Percentiles rank a stretch among this genome's conserved stretches.
Conservation (phyloP, 2,797 vertebrate genomes). For the Gobio occitaniae region DNA sequence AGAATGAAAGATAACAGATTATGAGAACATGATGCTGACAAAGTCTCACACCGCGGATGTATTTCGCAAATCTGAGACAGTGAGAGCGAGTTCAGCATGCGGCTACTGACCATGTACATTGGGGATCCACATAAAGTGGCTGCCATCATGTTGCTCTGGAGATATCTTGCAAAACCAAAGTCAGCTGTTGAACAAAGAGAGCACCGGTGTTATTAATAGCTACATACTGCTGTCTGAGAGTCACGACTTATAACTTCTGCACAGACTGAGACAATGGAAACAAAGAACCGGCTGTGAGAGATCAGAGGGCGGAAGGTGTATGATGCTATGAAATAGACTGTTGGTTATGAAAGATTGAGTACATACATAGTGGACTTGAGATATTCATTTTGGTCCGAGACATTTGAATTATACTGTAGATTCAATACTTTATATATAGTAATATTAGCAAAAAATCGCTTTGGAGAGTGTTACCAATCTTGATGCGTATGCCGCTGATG, state of each 20-base stretch:
- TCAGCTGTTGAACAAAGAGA: conserved; percentile 82
- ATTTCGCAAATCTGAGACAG: conserved; percentile 28
- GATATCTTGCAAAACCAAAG: conserved; percentile 97
- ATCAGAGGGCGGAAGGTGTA: conserved; percentile 14
- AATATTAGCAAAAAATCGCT: neutral
- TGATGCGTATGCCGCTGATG: conserved; percentile 91
- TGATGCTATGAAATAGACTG: neutral
- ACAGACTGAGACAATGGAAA: conserved; percentile 44
- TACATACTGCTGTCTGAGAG: conserved; percentile 50
- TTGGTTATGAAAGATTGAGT: neutral
- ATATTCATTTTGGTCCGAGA: neutral
- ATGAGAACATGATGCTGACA: conserved; percentile 12
- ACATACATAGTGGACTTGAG: neutral
- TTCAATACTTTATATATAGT: neutral
- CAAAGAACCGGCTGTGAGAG: conserved; percentile 16
- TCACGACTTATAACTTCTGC: conserved; percentile 28
- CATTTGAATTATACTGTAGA: neutral
- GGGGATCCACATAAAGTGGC: conserved; percentile 96
- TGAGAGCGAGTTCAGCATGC: neutral
- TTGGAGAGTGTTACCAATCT: conserved; percentile 84
- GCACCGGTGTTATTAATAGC: conserved; percentile 53
- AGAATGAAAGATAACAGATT: neutral
- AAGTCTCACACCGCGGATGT: neutral
- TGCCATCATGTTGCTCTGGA: conserved; percentile 99
- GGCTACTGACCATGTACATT: conserved; percentile 94